Percentiles rank a stretch among this genome's conserved stretches.
Evolutionary conservation across 2,888 invertebrate species (phyloP).

Genomic region (Neoaliturus tenellus): DNA sequence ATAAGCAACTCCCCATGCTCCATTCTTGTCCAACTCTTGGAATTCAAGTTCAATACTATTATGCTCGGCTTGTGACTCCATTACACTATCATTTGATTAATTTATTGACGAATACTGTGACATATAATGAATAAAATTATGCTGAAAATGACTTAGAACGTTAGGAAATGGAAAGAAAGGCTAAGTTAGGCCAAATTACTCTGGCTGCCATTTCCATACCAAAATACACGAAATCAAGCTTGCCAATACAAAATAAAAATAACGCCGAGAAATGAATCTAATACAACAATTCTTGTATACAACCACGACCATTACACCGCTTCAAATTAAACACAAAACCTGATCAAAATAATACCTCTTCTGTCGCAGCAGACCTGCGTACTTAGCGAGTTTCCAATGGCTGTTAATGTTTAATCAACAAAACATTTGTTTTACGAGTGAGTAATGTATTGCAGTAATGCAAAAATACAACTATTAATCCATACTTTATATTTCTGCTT

Average conservation of each 20-base stretch:
- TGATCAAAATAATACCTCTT: too few species aligned
- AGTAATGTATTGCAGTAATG: too few species aligned
- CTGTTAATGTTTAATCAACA: too few species aligned
- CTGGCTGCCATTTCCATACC: slow-evolving; percentile 21
- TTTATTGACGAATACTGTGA: neutral
- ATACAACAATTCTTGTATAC: too few species aligned
- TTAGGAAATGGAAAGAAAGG: neutral
- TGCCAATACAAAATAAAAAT: neutral
- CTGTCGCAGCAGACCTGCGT: too few species aligned
- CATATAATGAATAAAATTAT: neutral
- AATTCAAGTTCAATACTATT: slow-evolving; percentile 81
- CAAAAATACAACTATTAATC: too few species aligned
- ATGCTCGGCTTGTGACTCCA: slow-evolving; percentile 39
- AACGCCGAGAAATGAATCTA: too few species aligned
- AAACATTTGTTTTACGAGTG: too few species aligned
- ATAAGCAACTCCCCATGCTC: slow-evolving; percentile 81
- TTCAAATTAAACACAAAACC: too few species aligned
- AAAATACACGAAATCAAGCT: neutral
- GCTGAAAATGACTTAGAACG: neutral
- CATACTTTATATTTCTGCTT: too few species aligned
- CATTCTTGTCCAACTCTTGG: slow-evolving; percentile 80
- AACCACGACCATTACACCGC: too few species aligned
- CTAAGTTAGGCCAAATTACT: neutral
- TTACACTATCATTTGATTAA: neutral
- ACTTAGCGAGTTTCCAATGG: too few species aligned